phyloP scores from a whole-genome alignment of 1,140 invertebrate species.

The Drosophila serrata region DNA sequence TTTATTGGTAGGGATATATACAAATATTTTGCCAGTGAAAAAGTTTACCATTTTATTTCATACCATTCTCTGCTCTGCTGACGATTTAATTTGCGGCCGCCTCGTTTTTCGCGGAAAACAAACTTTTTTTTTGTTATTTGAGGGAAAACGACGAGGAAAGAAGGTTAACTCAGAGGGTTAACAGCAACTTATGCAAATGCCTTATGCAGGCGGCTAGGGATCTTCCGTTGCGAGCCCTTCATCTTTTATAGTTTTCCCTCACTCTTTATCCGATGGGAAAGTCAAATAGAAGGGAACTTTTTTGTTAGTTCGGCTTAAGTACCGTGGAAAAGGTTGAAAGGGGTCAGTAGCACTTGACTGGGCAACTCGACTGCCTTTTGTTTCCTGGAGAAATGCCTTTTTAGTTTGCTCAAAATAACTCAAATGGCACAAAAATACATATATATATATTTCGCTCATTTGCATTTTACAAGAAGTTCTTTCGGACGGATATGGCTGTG shows the following conservation, averaged over 20 bases:
- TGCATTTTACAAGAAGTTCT: conserved; percentile 56
- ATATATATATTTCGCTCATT: conserved; percentile 50
- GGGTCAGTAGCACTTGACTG: conserved; percentile 23
- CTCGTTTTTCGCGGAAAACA: conserved; percentile 71
- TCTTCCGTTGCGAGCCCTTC: conserved; percentile 38
- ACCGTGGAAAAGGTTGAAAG: conserved; percentile 68
- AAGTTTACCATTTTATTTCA: conserved; percentile 46
- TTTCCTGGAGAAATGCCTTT: conserved; percentile 61
- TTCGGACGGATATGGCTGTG: conserved; percentile 1
- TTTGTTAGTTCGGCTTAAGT: conserved; percentile 80
- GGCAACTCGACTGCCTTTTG: conserved; percentile 54
- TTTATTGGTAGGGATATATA: conserved; percentile 30
- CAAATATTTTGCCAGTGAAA: conserved; percentile 46
- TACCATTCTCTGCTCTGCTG: conserved; percentile 22
- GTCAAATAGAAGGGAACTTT: conserved; percentile 77
- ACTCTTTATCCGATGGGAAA: conserved; percentile 30
- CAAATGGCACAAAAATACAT: conserved; percentile 62
- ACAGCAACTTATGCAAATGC: conserved; percentile 78
- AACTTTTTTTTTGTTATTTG: conserved; percentile 57
- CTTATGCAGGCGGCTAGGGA: conserved; percentile 69
- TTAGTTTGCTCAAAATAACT: conserved; percentile 70
- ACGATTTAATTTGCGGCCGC: conserved; percentile 70
- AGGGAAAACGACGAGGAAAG: neutral
- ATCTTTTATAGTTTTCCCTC: conserved; percentile 17
- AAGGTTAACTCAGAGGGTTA: conserved; percentile 19